phyloP scores from a whole-genome alignment of 2,113 vertebrate genomes.

The Bambusicola thoracicus region DNA sequence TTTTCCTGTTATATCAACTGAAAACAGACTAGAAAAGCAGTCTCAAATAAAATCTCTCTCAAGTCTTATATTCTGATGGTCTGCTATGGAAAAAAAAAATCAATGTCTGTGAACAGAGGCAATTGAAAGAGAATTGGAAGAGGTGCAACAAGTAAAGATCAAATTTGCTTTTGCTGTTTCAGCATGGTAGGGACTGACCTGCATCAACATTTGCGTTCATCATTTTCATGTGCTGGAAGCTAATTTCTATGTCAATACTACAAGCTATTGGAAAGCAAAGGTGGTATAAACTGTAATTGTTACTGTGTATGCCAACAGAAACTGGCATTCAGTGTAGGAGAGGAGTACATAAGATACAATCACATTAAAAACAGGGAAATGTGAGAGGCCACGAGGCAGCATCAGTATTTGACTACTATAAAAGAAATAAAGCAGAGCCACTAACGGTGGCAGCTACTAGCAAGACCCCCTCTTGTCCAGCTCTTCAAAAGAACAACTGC shows the following conservation, averaged over 20 bases:
- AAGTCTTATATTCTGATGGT: background rate
- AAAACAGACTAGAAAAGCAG: background rate
- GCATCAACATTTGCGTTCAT: background rate
- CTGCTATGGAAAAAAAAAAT: background rate
- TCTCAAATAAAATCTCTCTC: background rate
- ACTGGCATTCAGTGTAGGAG: background rate
- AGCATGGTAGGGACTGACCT: background rate
- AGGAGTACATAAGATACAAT: background rate
- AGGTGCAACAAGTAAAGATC: background rate
- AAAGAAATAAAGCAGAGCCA: background rate
- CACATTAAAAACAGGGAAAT: background rate
- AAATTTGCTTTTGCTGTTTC: background rate
- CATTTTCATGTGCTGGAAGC: background rate
- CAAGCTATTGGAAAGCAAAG: background rate
- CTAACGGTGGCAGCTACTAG: background rate
- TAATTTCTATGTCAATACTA: background rate
- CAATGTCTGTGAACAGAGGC: background rate
- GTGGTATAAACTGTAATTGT: background rate
- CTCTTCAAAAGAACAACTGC: background rate
- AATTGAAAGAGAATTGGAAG: background rate
- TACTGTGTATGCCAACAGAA: background rate
- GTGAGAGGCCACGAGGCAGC: background rate
- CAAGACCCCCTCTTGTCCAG: background rate
- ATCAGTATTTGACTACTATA: background rate
- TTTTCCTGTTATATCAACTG: background rate